These are phyloP conservation scores for Calosoma granatense DNA, from an alignment of 1,140 invertebrate species.

Conservation along the genomic window DNA sequence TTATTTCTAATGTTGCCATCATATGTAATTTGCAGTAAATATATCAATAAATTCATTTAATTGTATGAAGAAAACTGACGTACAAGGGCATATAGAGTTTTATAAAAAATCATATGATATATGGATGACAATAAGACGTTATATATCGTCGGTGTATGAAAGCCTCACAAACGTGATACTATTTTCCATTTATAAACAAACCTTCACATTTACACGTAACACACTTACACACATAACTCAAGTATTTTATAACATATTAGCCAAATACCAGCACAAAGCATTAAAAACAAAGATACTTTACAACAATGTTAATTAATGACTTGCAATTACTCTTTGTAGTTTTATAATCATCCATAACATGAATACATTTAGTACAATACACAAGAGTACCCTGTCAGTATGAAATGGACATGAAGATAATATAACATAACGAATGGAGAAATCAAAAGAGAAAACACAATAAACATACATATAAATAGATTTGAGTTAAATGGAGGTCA, in stretches of 20 bases:
- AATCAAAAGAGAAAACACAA: not conserved
- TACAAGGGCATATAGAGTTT: too few species aligned
- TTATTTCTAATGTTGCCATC: too few species aligned
- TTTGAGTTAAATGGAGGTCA: not conserved
- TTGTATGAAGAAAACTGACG: too few species aligned
- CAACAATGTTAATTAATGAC: not conserved
- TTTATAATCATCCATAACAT: not conserved
- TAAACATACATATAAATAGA: not conserved
- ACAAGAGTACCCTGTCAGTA: not conserved
- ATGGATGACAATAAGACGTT: too few species aligned
- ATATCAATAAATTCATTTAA: too few species aligned
- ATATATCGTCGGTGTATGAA: too few species aligned
- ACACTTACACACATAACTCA: not conserved
- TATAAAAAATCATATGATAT: too few species aligned
- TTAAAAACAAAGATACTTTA: too few species aligned
- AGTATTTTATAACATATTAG: not conserved
- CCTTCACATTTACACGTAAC: not conserved
- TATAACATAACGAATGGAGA: not conserved
- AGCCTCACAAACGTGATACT: not conserved
- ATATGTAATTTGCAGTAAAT: too few species aligned
- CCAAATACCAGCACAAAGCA: not conserved
- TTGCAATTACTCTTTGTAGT: not conserved
- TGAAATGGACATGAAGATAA: not conserved
- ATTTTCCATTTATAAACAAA: not conserved
- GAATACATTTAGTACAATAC: not conserved